Evolutionary conservation across 2,113 vertebrate genomes (phyloP).

Genomic region (Platycercus adscitus): DNA sequence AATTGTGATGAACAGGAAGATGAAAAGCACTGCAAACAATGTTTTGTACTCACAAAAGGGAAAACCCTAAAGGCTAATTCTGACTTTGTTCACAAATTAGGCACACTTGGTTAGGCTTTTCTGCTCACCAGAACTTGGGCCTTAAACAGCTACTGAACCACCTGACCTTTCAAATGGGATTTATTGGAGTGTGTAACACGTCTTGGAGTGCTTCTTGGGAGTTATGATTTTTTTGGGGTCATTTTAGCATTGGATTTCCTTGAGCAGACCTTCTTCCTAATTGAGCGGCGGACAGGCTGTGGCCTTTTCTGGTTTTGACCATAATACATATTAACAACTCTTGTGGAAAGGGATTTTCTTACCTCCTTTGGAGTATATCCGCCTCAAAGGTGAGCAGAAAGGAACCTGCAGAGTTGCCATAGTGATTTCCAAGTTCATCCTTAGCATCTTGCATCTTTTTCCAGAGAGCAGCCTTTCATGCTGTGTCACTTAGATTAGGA

Average conservation of each 20-base stretch:
- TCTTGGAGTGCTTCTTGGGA: rapidly evolving
- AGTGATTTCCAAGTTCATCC: slow-evolving; percentile 33
- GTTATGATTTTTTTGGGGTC: not conserved
- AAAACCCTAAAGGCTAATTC: slow-evolving; percentile 56
- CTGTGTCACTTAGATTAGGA: slow-evolving; percentile 13
- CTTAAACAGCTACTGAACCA: slow-evolving; percentile 11
- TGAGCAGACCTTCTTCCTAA: not conserved
- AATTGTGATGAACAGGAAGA: not conserved
- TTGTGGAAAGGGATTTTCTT: not conserved
- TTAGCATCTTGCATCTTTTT: not conserved
- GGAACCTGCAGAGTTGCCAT: not conserved
- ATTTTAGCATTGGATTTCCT: not conserved
- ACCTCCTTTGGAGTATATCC: not conserved
- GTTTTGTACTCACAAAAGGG: slow-evolving; percentile 6
- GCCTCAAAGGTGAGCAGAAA: not conserved
- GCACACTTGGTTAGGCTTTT: slow-evolving; percentile 41
- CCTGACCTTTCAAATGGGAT: slow-evolving; percentile 34
- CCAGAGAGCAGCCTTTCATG: not conserved
- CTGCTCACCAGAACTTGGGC: not conserved
- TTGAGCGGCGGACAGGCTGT: not conserved
- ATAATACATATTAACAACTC: not conserved
- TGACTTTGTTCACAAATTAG: slow-evolving; percentile 57
- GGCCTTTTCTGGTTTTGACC: not conserved
- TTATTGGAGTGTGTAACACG: not conserved
- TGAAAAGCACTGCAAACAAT: slow-evolving; percentile 30